Conservation (phyloP, 2,888 invertebrate genomes). For the Smittia aterrima region DNA sequence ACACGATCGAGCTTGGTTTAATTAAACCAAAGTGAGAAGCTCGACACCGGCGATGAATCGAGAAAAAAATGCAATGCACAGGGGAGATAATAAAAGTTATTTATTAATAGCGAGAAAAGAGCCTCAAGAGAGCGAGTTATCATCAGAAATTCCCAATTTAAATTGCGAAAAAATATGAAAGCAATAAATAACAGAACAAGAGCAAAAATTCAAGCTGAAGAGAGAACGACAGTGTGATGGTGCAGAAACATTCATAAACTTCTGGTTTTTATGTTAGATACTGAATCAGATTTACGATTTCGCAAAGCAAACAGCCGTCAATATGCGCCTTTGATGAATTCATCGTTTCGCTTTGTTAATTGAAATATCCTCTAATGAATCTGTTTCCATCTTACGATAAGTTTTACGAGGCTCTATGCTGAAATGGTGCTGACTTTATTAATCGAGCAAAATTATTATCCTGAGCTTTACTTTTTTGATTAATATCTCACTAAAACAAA, state of each 20-base stretch:
- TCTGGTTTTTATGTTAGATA: neutral
- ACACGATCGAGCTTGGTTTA: neutral
- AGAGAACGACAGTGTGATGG: neutral
- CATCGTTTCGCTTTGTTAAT: too few species aligned
- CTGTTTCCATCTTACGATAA: too few species aligned
- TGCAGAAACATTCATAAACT: neutral
- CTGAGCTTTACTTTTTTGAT: too few species aligned
- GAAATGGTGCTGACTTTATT: too few species aligned
- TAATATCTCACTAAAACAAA: too few species aligned
- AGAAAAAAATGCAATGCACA: neutral
- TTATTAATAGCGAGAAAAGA: constrained; percentile 15
- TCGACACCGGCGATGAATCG: neutral
- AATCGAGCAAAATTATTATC: too few species aligned
- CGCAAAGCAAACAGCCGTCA: too few species aligned
- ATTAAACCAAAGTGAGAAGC: constrained; percentile 14
- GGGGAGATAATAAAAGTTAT: constrained; percentile 26
- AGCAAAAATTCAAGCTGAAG: neutral
- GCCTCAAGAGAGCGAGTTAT: neutral
- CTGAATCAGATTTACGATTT: neutral
- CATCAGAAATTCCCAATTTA: neutral
- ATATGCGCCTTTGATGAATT: too few species aligned
- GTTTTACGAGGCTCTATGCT: too few species aligned
- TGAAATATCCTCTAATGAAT: too few species aligned
- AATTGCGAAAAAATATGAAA: constrained; percentile 10
- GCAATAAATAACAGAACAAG: constrained; percentile 6